A percentile compares a stretch with the other conserved stretches of the same genome.
These are phyloP conservation scores for Ia io DNA, from an alignment of 2,113 vertebrate species.

Conservation along the genomic window DNA sequence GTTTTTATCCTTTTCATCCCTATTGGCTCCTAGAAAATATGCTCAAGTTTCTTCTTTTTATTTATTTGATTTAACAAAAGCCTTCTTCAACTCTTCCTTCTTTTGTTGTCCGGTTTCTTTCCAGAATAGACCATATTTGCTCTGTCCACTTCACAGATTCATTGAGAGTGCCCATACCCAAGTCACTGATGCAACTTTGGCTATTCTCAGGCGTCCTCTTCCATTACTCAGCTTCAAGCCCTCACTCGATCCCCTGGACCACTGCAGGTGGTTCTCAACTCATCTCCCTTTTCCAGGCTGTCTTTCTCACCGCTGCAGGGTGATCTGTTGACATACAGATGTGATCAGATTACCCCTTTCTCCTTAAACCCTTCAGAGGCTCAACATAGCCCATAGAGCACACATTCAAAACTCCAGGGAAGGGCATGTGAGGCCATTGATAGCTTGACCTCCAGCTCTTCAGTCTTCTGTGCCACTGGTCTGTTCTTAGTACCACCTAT, in stretches of 20 bases:
- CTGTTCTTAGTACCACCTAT: neutral
- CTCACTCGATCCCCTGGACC: neutral
- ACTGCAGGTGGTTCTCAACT: neutral
- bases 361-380: neutral
- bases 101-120: neutral
- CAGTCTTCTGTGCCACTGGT: neutral
- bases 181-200: neutral
- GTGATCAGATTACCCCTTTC: neutral
- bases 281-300: neutral
- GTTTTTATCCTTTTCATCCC: constrained; percentile 39
- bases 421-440: neutral
- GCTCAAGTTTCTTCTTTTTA: constrained; percentile 41
- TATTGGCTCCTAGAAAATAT: constrained; percentile 28
- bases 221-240: neutral
- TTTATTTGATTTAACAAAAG: constrained; percentile 21
- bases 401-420: neutral
- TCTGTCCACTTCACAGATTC: neutral
- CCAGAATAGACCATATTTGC: neutral
- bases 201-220: neutral
- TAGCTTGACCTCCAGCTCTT: neutral
- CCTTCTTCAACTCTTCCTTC: neutral
- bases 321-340: neutral
- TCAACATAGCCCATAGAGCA: neutral
- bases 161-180: neutral
- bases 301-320: neutral